These are phyloP conservation scores for Amphibalanus amphitrite DNA, from an alignment of 1,140 invertebrate species.

Conservation along the genomic window DNA sequence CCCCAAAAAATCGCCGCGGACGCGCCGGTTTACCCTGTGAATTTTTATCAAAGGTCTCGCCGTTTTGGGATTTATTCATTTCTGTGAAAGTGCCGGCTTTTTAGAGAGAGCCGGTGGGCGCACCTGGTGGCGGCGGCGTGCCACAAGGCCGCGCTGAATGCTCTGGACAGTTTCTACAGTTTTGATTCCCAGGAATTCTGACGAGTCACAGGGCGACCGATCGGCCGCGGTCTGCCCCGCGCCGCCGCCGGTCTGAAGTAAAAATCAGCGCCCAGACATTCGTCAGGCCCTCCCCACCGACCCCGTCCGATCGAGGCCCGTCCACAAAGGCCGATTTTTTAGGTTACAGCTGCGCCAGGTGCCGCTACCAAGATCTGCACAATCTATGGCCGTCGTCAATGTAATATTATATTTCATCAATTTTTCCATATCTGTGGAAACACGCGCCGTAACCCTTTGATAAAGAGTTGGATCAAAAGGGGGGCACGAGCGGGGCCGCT, in stretches of 20 bases:
- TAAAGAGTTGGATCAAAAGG: background rate
- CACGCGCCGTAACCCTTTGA: background rate
- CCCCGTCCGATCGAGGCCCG: background rate
- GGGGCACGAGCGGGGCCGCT: background rate
- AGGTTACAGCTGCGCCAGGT: background rate
- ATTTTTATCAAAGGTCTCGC: background rate
- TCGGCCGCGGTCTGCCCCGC: background rate
- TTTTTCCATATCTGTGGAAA: constrained; percentile 2
- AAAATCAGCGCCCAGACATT: background rate
- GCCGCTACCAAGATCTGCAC: background rate
- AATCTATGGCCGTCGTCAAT: background rate
- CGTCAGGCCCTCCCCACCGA: background rate
- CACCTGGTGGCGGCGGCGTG: background rate
- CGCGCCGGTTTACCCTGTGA: background rate
- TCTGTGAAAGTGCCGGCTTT: background rate
- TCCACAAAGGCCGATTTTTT: background rate
- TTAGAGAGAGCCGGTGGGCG: background rate
- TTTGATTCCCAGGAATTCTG: background rate
- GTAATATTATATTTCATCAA: constrained; percentile 2
- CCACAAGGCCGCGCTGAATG: background rate
- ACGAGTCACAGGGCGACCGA: background rate
- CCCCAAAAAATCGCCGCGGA: background rate
- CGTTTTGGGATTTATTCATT: background rate
- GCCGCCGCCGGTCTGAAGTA: background rate
- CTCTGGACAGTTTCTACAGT: background rate